Conservation (phyloP, 2,113 vertebrate species). For the Lophius piscatorius region DNA sequence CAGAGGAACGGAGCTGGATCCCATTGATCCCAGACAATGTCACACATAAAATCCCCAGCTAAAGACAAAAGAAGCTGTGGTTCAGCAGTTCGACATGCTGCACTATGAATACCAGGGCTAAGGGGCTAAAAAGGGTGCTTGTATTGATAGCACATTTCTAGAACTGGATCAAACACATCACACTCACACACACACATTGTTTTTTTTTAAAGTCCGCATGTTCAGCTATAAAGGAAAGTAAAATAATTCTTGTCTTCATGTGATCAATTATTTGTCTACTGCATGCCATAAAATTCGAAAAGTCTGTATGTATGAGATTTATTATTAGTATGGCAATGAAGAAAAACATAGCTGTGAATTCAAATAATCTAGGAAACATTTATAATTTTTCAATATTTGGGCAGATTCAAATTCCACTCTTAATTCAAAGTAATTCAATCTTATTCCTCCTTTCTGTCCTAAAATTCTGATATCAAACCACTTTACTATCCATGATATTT, state of each 20-base stretch:
- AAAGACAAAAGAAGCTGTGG: slow-evolving; percentile 59
- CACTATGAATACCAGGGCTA: slow-evolving; percentile 34
- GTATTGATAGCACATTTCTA: slow-evolving; percentile 50
- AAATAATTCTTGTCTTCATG: too few species aligned
- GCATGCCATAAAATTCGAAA: too few species aligned
- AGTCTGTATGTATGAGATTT: too few species aligned
- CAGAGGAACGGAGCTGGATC: slow-evolving; percentile 15
- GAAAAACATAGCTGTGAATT: too few species aligned
- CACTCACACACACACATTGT: too few species aligned
- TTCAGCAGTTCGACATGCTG: slow-evolving; percentile 63
- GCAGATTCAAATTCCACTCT: not conserved
- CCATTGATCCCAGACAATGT: slow-evolving; percentile 57
- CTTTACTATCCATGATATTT: not conserved
- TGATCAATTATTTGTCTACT: too few species aligned
- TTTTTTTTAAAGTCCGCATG: too few species aligned
- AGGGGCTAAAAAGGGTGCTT: slow-evolving; percentile 12
- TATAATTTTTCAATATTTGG: too few species aligned
- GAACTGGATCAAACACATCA: slow-evolving; percentile 29
- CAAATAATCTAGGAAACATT: too few species aligned
- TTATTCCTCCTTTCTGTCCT: slow-evolving; percentile 22
- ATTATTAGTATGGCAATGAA: too few species aligned
- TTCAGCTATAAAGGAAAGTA: too few species aligned
- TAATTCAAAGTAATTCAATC: too few species aligned
- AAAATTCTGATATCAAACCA: slow-evolving; percentile 17
- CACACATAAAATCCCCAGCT: slow-evolving; percentile 47